Evolutionary conservation across 2,888 invertebrate genomes (phyloP).

Genomic region (Diabrotica balteata): DNA sequence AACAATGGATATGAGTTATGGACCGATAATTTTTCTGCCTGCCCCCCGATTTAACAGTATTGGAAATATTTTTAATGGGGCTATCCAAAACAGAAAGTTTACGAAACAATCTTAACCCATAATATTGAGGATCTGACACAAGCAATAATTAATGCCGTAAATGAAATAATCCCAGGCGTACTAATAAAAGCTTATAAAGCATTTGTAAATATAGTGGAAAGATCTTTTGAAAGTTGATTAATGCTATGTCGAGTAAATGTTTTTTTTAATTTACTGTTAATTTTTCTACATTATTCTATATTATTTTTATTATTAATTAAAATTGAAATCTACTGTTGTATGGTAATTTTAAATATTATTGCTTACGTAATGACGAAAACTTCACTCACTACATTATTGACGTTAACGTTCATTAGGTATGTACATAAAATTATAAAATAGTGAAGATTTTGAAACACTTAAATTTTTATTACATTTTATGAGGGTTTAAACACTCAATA

Average conservation of each 20-base stretch:
- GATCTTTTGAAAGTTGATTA: not conserved
- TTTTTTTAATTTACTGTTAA: not conserved
- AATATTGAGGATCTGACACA: not conserved
- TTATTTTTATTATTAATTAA: not conserved
- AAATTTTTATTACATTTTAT: not conserved
- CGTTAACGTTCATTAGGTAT: not conserved
- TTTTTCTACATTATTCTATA: not conserved
- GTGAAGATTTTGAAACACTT: not conserved
- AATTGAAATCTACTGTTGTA: not conserved
- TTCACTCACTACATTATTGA: not conserved
- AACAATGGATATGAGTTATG: not conserved
- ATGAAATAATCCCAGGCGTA: not conserved
- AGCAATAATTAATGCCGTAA: constrained; percentile 1
- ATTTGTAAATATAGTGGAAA: not conserved
- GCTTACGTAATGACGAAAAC: not conserved
- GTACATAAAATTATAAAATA: not conserved
- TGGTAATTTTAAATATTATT: not conserved
- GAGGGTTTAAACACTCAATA: not conserved
- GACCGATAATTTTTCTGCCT: constrained; percentile 1
- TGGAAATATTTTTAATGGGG: not conserved
- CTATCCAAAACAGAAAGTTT: constrained; percentile 3
- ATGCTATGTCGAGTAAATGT: not conserved
- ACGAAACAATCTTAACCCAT: not conserved
- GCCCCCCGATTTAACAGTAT: not conserved
- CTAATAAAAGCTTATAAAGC: not conserved